A percentile compares a stretch with the other conserved stretches of the same genome.
Conservation (phyloP, 2,888 invertebrate genomes). For the Cosmorhoe ocellata region DNA sequence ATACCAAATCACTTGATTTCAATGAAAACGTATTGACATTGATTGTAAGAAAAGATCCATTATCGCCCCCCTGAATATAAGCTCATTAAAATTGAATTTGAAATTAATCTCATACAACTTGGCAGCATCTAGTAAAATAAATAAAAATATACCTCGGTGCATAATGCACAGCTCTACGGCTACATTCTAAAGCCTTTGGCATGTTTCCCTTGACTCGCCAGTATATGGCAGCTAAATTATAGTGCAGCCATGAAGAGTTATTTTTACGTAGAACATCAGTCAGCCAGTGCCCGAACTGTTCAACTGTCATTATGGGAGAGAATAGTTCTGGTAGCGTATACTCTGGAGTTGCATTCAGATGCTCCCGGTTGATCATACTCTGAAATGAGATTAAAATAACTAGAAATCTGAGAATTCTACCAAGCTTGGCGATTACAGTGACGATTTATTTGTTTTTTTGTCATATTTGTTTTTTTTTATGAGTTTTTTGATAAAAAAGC, state of each 20-base stretch:
- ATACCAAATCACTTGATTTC: too few relatives aligned
- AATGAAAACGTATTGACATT: too few relatives aligned
- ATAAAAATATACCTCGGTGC: conserved; percentile 84
- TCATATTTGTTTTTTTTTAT: too few relatives aligned
- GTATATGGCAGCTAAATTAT: conserved; percentile 90
- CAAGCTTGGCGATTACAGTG: too few relatives aligned
- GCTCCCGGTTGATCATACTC: conserved; percentile 63
- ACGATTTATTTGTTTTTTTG: too few relatives aligned
- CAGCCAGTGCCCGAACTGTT: conserved; percentile 84
- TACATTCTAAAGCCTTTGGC: conserved; percentile 90
- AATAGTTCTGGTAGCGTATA: conserved; percentile 50
- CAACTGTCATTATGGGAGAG: conserved; percentile 56
- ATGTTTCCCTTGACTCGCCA: conserved; percentile 90
- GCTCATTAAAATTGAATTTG: too few relatives aligned
- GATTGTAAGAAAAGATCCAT: too few relatives aligned
- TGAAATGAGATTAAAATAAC: conserved; percentile 34
- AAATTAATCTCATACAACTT: too few relatives aligned
- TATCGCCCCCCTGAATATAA: too few relatives aligned
- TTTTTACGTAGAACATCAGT: conserved; percentile 84
- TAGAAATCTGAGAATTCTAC: too few relatives aligned
- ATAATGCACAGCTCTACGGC: conserved; percentile 88
- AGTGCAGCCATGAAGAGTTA: conserved; percentile 89
- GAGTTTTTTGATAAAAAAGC: too few relatives aligned
- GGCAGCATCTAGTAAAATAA: too few relatives aligned
- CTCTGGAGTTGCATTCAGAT: conserved; percentile 58